A percentile compares a stretch with the other conserved stretches of the same genome.
These are phyloP conservation scores for Vireo altiloquus DNA, from an alignment of 2,113 vertebrate species.

Conservation along the genomic window DNA sequence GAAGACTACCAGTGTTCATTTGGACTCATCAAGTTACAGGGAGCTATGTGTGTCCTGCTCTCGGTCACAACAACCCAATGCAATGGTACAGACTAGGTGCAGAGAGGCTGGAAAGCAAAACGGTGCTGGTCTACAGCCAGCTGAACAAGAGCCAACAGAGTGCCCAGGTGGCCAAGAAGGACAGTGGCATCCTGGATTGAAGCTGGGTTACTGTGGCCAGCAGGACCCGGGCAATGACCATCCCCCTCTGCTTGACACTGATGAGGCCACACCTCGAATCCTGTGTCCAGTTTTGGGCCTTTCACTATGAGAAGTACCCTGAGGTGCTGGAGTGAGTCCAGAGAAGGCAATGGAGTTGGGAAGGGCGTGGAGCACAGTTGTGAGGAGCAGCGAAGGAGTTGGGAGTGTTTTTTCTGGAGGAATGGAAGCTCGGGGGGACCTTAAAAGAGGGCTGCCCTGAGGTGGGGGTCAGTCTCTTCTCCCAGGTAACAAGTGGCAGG, in stretches of 20 bases:
- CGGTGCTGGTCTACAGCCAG: background rate
- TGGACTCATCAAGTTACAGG: background rate
- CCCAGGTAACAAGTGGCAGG: background rate
- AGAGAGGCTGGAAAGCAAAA: background rate
- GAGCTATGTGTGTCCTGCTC: background rate
- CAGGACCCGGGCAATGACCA: background rate
- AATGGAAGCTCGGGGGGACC: background rate
- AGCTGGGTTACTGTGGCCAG: background rate
- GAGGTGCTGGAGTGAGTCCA: background rate
- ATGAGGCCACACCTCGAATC: background rate
- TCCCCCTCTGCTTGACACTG: background rate
- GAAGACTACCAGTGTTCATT: background rate
- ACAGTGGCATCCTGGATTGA: background rate
- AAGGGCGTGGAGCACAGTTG: background rate
- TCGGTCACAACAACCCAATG: background rate
- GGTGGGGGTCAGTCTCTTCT: background rate
- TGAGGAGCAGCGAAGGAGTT: background rate
- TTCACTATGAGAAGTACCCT: background rate
- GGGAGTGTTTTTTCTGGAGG: background rate
- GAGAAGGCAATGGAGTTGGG: background rate
- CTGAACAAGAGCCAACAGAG: background rate
- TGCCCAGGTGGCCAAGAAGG: background rate
- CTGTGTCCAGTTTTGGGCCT: background rate
- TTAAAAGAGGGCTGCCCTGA: background rate
- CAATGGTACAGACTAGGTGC: background rate